Base-by-base conservation (phyloP, 1,140 invertebrate species). In the Formica exsecta region DNA sequence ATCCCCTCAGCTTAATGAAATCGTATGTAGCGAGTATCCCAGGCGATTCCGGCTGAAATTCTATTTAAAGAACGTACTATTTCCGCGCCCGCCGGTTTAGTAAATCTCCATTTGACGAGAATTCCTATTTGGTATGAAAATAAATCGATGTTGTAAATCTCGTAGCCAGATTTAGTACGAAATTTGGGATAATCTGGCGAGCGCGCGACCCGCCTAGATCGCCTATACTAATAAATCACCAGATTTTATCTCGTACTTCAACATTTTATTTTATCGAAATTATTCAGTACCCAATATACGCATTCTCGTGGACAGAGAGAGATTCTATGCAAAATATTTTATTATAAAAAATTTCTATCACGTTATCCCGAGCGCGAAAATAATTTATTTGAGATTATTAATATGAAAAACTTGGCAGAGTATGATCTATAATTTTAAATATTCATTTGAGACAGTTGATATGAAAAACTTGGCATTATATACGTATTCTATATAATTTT, bases 121-220 rank as follows among this genome's bases (percentile, higher is more conserved):
- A 59, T 38, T 41, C 44, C 44, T 81, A 81, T 81, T 81, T 81
- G 79, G 66, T 81, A 81, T 81, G 79, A 81, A 81, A 81, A 81
- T 81, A 81, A 81, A 81, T 81, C 79, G 79, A 81, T 81, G 79
- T 25, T 81, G 79, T 81, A 81, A 81, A 81, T 81, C 79, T 81
- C 79, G 54, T 44, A 44, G 79, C 66, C 44, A 66, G 79, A 81
- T 81, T 81, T 73, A 81, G 79, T 44, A 54, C 79, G 25, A 81
- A 81, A 81, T 81, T 81, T 70, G 79, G 79, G 79, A 81, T 81
- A 81, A 81, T 81, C 79, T 54, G 76, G 64, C 32, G 41, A 79
- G 11, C 62, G 41, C 29, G 11, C 51, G 65, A 38, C 36, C 36
- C 66, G 25, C 68, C 68, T 61, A 83, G 66, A 71, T 81, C 54